These are phyloP conservation scores for Acronicta leporina DNA, from an alignment of 2,888 invertebrate species.

Conservation along the genomic window DNA sequence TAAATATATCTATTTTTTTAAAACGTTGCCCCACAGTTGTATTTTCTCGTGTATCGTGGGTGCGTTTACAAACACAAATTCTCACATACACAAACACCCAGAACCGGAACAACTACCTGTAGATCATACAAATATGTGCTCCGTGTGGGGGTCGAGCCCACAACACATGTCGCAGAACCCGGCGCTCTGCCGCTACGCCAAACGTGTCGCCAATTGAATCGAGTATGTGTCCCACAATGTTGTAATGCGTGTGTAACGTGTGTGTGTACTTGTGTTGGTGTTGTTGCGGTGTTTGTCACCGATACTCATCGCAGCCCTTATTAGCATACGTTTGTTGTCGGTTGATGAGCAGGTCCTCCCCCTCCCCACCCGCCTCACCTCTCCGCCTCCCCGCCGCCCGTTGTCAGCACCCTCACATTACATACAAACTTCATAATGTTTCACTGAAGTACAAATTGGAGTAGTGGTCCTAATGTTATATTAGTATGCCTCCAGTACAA, in stretches of 20 bases:
- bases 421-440: slow-evolving; percentile 29
- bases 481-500: background rate
- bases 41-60: too few species aligned
- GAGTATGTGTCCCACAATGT: background rate
- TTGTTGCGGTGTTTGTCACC: slow-evolving; percentile 20
- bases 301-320: slow-evolving; percentile 34
- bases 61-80: too few species aligned
- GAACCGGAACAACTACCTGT: too few species aligned
- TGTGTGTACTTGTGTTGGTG: slow-evolving; percentile 4
- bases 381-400: slow-evolving; percentile 4
- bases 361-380: background rate
- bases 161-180: too few species aligned
- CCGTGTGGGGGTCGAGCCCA: too few species aligned
- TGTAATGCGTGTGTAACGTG: background rate
- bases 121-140: too few species aligned
- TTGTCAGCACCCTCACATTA: background rate
- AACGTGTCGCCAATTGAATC: too few species aligned
- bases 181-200: too few species aligned
- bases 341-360: slow-evolving; percentile 36
- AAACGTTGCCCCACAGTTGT: too few species aligned
- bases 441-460: slow-evolving; percentile 29
- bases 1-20: slow-evolving; percentile 15
- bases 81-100: too few species aligned
- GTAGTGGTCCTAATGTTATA: background rate
- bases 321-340: slow-evolving; percentile 47